Evolutionary conservation across 2,888 invertebrate genomes (phyloP), one percentile per base, ranked within the genome.

Genomic region (Drosophila prolongata): DNA sequence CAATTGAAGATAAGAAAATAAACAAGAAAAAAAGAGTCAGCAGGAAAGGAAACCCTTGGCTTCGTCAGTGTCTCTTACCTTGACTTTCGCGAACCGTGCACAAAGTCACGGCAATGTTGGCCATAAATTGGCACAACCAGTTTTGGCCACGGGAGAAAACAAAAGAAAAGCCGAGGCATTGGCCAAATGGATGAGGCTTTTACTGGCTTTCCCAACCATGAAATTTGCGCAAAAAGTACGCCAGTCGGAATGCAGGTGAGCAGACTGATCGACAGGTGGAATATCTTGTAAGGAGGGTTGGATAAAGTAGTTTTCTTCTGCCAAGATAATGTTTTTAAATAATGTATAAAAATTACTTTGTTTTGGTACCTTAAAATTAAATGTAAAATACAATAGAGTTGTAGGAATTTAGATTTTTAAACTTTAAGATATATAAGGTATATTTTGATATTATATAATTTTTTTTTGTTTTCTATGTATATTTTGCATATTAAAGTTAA

Each of bases 191-290:
- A 66, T 59, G 82, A 44, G 57, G 79, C 85, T 79, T 76, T 77
- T 82, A 75, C 72, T 79, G 70, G 79, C 85, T 84, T 83, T 79
- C 73, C 77, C 69, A 72, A 79, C 75, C 78, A 75, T 79, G 76
- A 76, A 77, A 77, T 76, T 62, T 37, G 60, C 42, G 47, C 40
- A 62, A 55, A 65, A 59, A 37, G 38, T 38, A 54, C 27, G 40
- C 44, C 5, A 35, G 37, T 16, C 34, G 67, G 66, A 66, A 66
- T 34, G 37, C 54, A 38, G 9, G 14, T 11, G 1, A n/a, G 1
- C 5, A 2, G 6, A 3, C 14, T 35, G 40, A 35, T 37, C 16
- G 55, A 66, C 68, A 13, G 10, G 40, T 10, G n/a, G 3, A 27
- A 5, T 65, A 46, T 16, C 53, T 35, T 13, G 14, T 9, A 13